phyloP scores from a whole-genome alignment of 2,888 invertebrate genomes.

The Atherix ibis region DNA sequence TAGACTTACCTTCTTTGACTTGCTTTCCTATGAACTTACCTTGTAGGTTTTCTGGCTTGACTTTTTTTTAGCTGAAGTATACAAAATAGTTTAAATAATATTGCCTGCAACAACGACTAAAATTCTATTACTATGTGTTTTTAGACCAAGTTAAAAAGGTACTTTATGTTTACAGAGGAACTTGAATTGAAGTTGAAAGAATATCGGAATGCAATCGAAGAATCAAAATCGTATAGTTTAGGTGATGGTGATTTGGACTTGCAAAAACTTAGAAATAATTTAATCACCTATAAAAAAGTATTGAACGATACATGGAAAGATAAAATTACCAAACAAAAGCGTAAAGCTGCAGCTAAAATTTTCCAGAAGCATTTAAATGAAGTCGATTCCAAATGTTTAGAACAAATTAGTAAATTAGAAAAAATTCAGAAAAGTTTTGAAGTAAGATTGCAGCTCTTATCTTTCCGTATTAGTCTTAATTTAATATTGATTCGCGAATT shows the following conservation, averaged over 20 bases:
- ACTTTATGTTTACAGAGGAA: slow-evolving; percentile 6
- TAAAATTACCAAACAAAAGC: slow-evolving; percentile 6
- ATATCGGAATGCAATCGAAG: slow-evolving; percentile 6
- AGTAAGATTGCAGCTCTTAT: slow-evolving; percentile 5
- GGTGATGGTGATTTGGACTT: slow-evolving; percentile 8
- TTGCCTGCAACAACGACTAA: not conserved
- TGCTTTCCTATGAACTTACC: no score
- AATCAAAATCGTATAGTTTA: not conserved
- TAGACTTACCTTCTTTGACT: no score
- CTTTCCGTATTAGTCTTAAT: no score
- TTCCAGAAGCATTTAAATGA: slow-evolving; percentile 10
- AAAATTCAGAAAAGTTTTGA: slow-evolving; percentile 9
- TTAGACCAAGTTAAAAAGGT: no score
- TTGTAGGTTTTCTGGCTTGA: no score
- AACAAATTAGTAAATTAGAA: slow-evolving; percentile 8
- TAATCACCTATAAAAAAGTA: slow-evolving; percentile 7
- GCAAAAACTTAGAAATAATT: slow-evolving; percentile 7
- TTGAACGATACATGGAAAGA: slow-evolving; percentile 7
- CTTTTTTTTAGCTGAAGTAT: not conserved
- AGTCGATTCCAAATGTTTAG: slow-evolving; percentile 7
- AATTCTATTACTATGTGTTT: no score
- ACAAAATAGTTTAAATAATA: not conserved
- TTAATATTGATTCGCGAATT: not conserved
- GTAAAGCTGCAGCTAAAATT: slow-evolving; percentile 9
- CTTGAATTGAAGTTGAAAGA: slow-evolving; percentile 6